Conservation (phyloP, 2,888 invertebrate genomes). For the Torymus tubicola region DNA sequence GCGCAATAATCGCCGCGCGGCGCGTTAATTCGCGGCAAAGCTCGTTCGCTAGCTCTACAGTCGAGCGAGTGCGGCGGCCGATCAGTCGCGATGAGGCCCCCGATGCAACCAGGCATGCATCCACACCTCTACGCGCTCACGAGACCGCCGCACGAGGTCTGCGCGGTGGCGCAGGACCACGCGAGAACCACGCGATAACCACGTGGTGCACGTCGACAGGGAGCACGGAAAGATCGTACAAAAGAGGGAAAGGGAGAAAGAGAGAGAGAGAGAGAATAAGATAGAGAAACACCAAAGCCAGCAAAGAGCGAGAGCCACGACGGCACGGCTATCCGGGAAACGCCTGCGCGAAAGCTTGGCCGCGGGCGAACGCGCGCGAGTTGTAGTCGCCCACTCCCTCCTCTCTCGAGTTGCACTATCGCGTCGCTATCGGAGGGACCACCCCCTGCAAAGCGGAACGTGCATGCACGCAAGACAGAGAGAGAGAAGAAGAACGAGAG, state of each 20-base stretch:
- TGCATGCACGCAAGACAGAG: background rate
- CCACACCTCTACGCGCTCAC: too few relatives aligned
- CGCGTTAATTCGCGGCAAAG: background rate
- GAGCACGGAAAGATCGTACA: too few relatives aligned
- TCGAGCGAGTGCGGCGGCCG: too few relatives aligned
- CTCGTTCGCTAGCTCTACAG: too few relatives aligned
- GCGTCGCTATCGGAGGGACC: conserved; percentile 10
- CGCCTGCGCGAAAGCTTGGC: background rate
- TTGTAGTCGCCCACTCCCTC: too few relatives aligned
- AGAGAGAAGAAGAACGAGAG: background rate
- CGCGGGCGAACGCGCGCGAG: background rate
- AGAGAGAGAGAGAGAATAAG: too few relatives aligned
- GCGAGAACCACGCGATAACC: conserved; percentile 68
- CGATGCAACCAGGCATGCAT: too few relatives aligned
- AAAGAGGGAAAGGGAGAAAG: too few relatives aligned
- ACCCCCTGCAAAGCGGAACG: background rate
- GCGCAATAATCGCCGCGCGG: background rate
- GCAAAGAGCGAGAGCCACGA: background rate
- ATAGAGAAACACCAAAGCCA: too few relatives aligned
- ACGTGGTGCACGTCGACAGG: conserved; percentile 62
- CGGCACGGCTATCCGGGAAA: background rate
- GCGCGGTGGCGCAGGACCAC: conserved; percentile 57
- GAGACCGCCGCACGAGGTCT: too few relatives aligned
- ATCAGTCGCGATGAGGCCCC: too few relatives aligned
- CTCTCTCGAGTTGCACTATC: background rate